phyloP scores from a whole-genome alignment of 2,113 vertebrate species.

The Nipponia nippon region DNA sequence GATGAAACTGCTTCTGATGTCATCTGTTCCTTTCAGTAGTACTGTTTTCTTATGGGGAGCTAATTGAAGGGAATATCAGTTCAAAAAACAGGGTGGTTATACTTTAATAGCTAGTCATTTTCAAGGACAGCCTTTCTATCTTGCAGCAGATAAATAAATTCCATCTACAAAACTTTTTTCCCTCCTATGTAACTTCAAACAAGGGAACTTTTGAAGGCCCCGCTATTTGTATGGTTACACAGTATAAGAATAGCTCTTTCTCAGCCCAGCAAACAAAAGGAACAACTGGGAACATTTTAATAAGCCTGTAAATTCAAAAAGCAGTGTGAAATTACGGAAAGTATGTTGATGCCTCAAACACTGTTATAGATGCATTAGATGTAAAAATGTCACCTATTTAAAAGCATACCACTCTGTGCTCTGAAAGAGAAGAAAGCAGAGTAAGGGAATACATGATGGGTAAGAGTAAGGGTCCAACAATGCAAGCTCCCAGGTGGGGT shows the following conservation, averaged over 20 bases:
- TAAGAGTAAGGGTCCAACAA: not conserved
- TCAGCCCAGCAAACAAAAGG: not conserved
- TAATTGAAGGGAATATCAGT: not conserved
- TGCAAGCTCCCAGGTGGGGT: not conserved
- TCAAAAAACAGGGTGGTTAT: not conserved
- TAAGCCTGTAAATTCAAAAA: not conserved
- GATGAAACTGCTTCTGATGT: not conserved
- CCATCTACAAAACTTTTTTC: not conserved
- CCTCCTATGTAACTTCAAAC: not conserved
- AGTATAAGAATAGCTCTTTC: not conserved
- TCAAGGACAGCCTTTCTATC: not conserved
- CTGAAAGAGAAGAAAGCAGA: not conserved
- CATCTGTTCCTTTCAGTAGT: not conserved
- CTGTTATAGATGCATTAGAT: not conserved
- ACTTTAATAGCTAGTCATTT: not conserved
- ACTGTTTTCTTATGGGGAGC: not conserved
- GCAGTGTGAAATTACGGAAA: not conserved
- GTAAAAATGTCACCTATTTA: not conserved
- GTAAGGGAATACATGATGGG: not conserved
- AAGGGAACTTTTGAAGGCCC: not conserved
- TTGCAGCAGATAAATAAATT: not conserved
- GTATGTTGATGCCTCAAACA: not conserved
- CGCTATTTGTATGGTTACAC: not conserved
- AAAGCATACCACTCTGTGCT: not conserved
- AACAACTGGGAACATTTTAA: not conserved